Evolutionary conservation across 30 jellyfish, hydroid and myxozoan genomes (phyloP), one percentile per base, ranked within the genome.

Genomic region (Rhopilema esculentum): DNA sequence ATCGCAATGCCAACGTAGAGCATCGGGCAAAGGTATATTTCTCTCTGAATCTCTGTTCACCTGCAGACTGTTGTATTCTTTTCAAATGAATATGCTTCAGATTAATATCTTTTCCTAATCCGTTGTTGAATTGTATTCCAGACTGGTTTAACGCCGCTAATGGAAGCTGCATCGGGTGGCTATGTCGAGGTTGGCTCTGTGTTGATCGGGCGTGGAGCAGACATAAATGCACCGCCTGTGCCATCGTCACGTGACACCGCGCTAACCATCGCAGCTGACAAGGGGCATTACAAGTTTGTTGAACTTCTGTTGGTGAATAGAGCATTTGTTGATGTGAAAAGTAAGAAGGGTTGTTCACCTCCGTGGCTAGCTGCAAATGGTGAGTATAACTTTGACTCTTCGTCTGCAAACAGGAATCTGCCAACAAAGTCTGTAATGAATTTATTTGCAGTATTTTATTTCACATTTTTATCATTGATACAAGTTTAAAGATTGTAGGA

Each of bases 161-260:
- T 95, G 99, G 99, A 95, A 80, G 99, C 99, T 1, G 99, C 98
- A 1, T 95, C 99, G 0, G 98, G 98, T 67, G 98, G 98, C 15
- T 91, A 95, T 63, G 99, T 95, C 16, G 98, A 95, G 62, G 98
- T 95, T 71, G 99, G 99, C 23, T 96, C 93, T 28, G 98, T 95
- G 40, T 91, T 95, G 40, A 87, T 95, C 61, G 98, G 91, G 69
- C 97, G 98, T 20, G 98, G 98, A 23, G 98, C 98, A 63, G 98
- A 95, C 85, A 97, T 95, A 26, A 91, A 91, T 83, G 98, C 98
- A 0, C 97, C 96, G 16, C 97, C 98, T 52, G 99, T 95, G 68
- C 98, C 99, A 18, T 95, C 98, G 21, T 95, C 98, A 22, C 97
- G 99, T 53, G 99, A 95, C 67, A 95, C 98, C 0, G 98, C 99